Conservation (phyloP, 2,888 invertebrate genomes). For the Adelphocoris suturalis region DNA sequence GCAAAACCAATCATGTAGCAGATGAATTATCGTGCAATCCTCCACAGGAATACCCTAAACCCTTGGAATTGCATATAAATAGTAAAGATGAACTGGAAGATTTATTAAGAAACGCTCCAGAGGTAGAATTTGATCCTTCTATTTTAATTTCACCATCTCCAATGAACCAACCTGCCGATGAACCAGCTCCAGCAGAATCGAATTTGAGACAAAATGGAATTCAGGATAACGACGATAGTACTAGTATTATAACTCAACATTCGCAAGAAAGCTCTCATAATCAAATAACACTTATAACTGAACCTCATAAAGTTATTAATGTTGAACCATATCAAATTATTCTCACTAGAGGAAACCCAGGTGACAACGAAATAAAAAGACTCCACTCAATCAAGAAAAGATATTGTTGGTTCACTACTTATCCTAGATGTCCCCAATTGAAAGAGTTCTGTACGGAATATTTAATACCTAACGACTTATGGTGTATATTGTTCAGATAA, state of each 20-base stretch:
- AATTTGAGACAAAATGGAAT: no score
- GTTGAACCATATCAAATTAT: background rate
- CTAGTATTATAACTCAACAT: background rate
- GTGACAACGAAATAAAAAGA: background rate
- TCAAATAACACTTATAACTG: background rate
- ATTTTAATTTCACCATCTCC: background rate
- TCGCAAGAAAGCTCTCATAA: background rate
- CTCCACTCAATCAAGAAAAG: background rate
- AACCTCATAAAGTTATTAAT: background rate
- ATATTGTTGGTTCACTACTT: no score
- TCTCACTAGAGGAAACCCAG: background rate
- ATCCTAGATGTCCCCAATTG: no score
- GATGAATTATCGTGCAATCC: no score
- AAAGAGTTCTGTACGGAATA: background rate
- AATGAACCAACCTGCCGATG: no score
- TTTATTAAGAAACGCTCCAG: no score
- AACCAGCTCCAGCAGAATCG: no score
- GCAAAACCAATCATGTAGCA: no score
- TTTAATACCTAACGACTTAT: background rate
- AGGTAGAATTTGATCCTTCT: no score
- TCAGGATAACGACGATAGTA: background rate
- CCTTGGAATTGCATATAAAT: no score
- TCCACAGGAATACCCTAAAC: no score
- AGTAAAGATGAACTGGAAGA: no score
- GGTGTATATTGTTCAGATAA: slow-evolving; percentile 29